Evolutionary conservation across 2,113 vertebrate species (phyloP), one percentile per base, ranked within the genome.

Genomic region (Physeter macrocephalus): DNA sequence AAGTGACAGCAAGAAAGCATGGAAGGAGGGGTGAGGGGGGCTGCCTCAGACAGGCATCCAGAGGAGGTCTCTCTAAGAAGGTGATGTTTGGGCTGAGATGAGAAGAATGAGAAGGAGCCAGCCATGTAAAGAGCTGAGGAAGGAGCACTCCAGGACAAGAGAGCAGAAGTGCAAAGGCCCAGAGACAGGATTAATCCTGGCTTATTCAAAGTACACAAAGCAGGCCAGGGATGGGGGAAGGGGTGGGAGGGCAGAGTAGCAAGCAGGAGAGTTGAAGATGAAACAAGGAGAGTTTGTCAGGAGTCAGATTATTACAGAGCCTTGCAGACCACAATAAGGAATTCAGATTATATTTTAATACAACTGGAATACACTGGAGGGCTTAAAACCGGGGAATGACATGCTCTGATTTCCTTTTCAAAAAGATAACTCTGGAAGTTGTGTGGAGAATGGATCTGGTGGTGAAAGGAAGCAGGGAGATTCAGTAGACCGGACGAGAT

Each of bases 121-220:
- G 7, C 8, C 8, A 49, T 5, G 17, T 27, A 67, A 61, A 95
- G 36, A 69, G 31, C 3, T 12, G 23, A 17, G 25, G 62, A n/a
- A 67, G 84, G 17, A 52, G 13, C 64, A 85, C 64, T 71, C 78
- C 23, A 25, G 69, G 74, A 90, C 57, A 27, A 82, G 36, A 84
- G 11, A 66, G 41, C 54, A 78, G 15, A 72, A 66, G 23, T 36
- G 1, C 46, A 80, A 84, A 92, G 72, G 43, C 31, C 29, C 25
- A 21, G 36, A 94, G 13, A 43, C 8, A 64, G 54, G 41, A 84
- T 80, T 89, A 62, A 82, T 41, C 27, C 12, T 18, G 57, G 54
- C 14, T 93, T 92, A 64, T 31, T 94, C 31, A 87, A 87, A 96
- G 89, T 49, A 86, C 25, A 72, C 21, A 94, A 88, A 75, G 64